Evolutionary conservation across 1,140 invertebrate species (phyloP), one percentile per base, ranked within the genome.

Genomic region (Druon quercuslanigerum): DNA sequence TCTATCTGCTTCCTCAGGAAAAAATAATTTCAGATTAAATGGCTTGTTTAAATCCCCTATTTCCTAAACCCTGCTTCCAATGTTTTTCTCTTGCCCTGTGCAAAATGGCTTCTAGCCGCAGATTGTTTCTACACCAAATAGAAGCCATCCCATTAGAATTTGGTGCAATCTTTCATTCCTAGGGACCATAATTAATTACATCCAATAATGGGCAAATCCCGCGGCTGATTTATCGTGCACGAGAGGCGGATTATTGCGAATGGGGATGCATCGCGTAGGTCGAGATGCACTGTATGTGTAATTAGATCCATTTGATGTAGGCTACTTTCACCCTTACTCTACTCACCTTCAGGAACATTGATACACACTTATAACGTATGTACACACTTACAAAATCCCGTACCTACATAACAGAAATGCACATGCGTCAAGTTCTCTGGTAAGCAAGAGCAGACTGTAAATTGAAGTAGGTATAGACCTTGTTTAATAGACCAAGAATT

Each of bases 171-270:
- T 40, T 66, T 8, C 60, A 14, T 66, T n/a, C 0, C 25, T 33
- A 14, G 7, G 16, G 40, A 40, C 4, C 13, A 66, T 40, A 40
- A 66, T 66, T 66, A 66, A 66, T 66, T 40, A 16, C 60, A 66
- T n/a, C 25, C n/a, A 40, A 66, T 66, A 66, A 40, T 40, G 25
- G 13, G 2, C 57, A 40, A 33, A 60, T 60, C 57, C 57, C 20
- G 20, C 20, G 9, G 57, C 20, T 60, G 25, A 60, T 40, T 60
- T 40, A 60, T 60, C 25, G 25, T 60, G 57, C 57, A 14, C 13
- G 57, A 40, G 57, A 60, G 20, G 57, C 16, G 8, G 56, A 60
- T 60, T 60, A 60, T 60, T 60, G 56, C 19, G 57, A 40, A 40
- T 66, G 46, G 7, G 46, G 60, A 66, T 46, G 40, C 3, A 46